Evolutionary conservation across 2,797 vertebrate species (phyloP).

Genomic region (Clamator glandarius): DNA sequence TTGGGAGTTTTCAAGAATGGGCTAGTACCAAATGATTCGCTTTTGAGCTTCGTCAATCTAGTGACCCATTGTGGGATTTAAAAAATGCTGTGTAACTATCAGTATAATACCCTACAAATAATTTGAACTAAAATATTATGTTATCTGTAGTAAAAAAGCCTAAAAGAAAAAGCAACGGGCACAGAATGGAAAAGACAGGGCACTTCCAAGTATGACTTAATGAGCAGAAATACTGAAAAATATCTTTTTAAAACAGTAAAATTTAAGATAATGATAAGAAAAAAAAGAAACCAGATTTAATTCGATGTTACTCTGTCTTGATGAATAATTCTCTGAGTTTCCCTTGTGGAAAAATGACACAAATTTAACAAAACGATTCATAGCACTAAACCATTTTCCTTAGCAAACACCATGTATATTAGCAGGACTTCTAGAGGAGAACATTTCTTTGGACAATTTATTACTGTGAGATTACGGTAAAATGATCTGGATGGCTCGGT

Average conservation of each 20-base stretch:
- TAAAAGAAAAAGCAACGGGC: background rate
- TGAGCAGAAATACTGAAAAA: background rate
- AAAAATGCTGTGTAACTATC: background rate
- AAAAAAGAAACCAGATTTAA: background rate
- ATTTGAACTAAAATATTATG: background rate
- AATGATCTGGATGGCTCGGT: conserved; percentile 5
- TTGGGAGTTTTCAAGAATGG: background rate
- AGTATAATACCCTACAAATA: background rate
- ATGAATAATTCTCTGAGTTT: background rate
- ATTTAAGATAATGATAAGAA: background rate
- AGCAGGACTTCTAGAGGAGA: conserved; percentile 16
- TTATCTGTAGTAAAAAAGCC: background rate
- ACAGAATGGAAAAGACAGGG: background rate
- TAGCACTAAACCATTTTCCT: background rate
- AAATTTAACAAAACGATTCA: conserved; percentile 9
- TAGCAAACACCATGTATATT: background rate
- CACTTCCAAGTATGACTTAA: background rate
- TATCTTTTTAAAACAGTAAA: background rate
- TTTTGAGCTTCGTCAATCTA: background rate
- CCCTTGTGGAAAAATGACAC: background rate
- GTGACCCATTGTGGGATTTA: background rate
- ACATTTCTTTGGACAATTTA: conserved; percentile 22
- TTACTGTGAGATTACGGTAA: background rate
- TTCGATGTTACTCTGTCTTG: background rate
- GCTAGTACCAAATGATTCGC: background rate